phyloP scores from a whole-genome alignment of 2,797 vertebrate species.

The Urophycis tenuis region DNA sequence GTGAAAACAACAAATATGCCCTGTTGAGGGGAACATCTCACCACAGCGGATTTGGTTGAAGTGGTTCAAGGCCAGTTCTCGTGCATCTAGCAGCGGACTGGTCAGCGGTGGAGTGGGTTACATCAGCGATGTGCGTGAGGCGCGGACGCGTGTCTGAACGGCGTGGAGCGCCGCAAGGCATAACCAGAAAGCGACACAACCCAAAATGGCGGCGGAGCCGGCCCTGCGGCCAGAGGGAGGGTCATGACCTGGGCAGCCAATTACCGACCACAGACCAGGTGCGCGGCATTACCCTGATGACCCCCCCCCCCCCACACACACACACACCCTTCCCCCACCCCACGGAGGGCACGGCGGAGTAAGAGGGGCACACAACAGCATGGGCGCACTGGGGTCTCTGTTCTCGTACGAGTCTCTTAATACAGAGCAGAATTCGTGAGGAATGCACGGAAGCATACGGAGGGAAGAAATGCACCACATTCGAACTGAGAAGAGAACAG shows the following conservation, averaged over 20 bases:
- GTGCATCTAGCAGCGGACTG: not conserved
- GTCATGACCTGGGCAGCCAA: not conserved
- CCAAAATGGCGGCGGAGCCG: not conserved
- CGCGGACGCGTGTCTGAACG: not conserved
- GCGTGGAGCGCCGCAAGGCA: not conserved
- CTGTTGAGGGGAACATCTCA: not conserved
- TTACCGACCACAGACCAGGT: not conserved
- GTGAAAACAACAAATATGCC: not conserved
- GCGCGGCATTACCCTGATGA: not conserved
- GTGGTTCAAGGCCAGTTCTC: not conserved
- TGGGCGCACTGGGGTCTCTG: not conserved
- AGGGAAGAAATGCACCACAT: not conserved
- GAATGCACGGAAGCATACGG: not conserved
- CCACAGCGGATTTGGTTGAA: not conserved
- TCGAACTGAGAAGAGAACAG: not conserved
- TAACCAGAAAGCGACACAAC: not conserved
- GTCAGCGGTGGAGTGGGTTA: not conserved
- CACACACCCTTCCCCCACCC: too few species aligned
- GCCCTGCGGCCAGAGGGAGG: not conserved
- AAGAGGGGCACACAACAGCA: too few species aligned
- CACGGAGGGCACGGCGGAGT: too few species aligned
- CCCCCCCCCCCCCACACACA: too few species aligned
- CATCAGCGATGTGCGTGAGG: not conserved
- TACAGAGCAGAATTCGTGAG: not conserved
- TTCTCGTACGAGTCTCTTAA: not conserved